Evolutionary conservation across 2,113 vertebrate genomes (phyloP).

Genomic region (Puntigrus tetrazona): DNA sequence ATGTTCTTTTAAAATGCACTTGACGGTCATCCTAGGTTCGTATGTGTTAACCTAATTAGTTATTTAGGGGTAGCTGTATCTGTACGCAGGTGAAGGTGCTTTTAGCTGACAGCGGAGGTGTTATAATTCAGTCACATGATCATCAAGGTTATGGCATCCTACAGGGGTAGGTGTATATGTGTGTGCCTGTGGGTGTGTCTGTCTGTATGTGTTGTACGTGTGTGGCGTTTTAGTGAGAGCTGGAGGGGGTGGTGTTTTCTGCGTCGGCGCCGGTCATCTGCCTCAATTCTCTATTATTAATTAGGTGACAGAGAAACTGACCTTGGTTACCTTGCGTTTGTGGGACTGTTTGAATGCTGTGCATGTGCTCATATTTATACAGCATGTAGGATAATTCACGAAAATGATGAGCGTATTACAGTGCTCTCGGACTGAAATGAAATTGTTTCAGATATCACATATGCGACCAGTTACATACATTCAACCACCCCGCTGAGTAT

Average conservation of each 20-base stretch:
- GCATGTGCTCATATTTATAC: neutral
- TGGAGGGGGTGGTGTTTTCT: constrained; percentile 57
- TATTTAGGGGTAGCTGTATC: constrained; percentile 7
- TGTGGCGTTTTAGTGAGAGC: constrained; percentile 64
- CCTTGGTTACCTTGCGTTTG: constrained; percentile 61
- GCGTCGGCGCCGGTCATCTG: constrained; percentile 75
- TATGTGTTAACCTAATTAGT: neutral
- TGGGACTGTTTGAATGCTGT: constrained; percentile 29
- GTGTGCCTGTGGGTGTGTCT: constrained; percentile 8
- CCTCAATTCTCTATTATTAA: constrained; percentile 78
- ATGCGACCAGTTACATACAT: neutral
- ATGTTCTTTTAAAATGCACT: neutral
- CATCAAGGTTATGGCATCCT: constrained; percentile 45
- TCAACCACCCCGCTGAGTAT: neutral
- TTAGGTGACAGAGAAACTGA: constrained; percentile 68
- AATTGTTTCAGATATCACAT: neutral
- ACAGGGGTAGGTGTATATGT: constrained; percentile 15
- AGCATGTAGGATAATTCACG: neutral
- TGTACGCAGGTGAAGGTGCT: neutral
- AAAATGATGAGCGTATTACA: neutral
- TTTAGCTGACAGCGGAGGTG: neutral
- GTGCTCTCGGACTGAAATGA: neutral
- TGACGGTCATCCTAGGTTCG: neutral
- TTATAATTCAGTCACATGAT: constrained; percentile 15
- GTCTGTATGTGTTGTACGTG: constrained; percentile 21